Evolutionary conservation across 2,888 invertebrate species (phyloP), one percentile per base, ranked within the genome.

Genomic region (Andricus quercusramuli): DNA sequence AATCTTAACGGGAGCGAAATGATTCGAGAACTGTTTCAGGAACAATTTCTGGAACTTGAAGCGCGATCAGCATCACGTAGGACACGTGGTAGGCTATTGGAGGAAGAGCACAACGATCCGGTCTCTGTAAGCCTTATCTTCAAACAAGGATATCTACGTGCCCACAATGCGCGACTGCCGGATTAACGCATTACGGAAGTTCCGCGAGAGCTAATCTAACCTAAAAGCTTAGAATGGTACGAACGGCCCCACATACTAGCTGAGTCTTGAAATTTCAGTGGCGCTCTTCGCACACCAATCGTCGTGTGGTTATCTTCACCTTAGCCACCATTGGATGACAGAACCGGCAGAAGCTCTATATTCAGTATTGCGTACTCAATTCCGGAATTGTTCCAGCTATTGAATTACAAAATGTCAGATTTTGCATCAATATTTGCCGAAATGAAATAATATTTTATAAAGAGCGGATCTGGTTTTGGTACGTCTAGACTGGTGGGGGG

Each of bases 181-280:
- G 90, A 91, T 91, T 91, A 92, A 91, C 91, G 90, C 91, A 90
- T 92, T 92, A 91, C 91, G 90, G 90, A 92, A 92, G 90, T 92
- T 92, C 90, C 88, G 85, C 85, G 86, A 87, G 81, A 89, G 87
- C 88, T 83, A 86, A 83, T 85, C 84, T 78, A 84, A 86, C 86
- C 90, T 88, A 86, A 89, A 87, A 89, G 87, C 88, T 80, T 78
- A 80, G 80, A 78, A 81, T 83, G 78, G 82, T 82, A 84, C 86
- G 81, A 80, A 67, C 78, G 68, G 68, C 29, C 79, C 81, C 83
- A 82, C 83, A 82, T 82, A 80, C 83, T 80, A 82, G 78, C 84
- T 78, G 82, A 86, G 85, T 86, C 82, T 85, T 84, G 80, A 85
- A 82, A 86, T 88, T 88, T 85, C 85, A 81, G 79, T 82, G 79